Evolutionary conservation across 2,797 vertebrate species (phyloP).

Genomic region (Lacerta agilis): DNA sequence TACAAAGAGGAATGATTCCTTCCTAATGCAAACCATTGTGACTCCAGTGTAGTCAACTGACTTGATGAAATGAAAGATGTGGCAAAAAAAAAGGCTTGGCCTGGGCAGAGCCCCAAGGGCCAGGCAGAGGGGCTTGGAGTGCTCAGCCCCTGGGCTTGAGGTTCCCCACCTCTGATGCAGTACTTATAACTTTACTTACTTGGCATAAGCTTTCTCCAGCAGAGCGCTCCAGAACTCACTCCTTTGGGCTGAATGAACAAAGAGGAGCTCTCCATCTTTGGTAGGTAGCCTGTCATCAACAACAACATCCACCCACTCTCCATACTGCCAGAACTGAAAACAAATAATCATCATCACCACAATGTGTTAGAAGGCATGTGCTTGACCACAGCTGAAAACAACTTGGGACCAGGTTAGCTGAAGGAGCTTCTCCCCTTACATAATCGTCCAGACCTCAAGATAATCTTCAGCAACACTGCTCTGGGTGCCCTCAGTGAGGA

Average conservation of each 20-base stretch:
- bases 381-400: neutral
- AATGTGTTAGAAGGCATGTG: neutral
- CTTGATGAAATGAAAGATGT: too few relatives aligned
- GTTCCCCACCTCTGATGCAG: too few relatives aligned
- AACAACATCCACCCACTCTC: conserved; percentile 95
- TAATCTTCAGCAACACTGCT: neutral
- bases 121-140: too few relatives aligned
- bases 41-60: neutral
- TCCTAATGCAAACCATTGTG: neutral
- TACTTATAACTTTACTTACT: conserved; percentile 80
- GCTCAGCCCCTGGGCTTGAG: too few relatives aligned
- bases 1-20: neutral
- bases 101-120: too few relatives aligned
- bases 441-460: neutral
- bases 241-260: conserved; percentile 91
- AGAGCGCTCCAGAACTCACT: conserved; percentile 95
- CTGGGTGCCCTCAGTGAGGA: neutral
- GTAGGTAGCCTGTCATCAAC: conserved; percentile 92
- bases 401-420: neutral
- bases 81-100: too few relatives aligned
- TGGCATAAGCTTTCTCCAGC: conserved; percentile 96
- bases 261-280: conserved; percentile 91
- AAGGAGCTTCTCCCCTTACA: neutral
- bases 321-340: conserved; percentile 95
- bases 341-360: neutral